Percentiles rank a stretch among this genome's conserved stretches.
These are phyloP conservation scores for Cheilosia impressa DNA, from an alignment of 2,888 invertebrate species.

Conservation along the genomic window DNA sequence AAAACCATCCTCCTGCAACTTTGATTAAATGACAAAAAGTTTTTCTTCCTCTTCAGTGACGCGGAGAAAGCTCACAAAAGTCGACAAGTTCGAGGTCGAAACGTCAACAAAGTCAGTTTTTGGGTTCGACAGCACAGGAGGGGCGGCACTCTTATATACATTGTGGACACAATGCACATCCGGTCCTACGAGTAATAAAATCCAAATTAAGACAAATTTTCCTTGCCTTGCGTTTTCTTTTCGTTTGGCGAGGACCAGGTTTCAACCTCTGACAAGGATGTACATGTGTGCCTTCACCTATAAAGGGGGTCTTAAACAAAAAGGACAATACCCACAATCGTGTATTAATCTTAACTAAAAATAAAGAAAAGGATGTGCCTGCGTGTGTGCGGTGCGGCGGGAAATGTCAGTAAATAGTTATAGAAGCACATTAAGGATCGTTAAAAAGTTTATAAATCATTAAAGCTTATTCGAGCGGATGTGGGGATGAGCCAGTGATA, in stretches of 20 bases:
- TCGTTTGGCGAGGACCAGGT: not conserved
- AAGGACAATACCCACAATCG: slow-evolving; percentile 14
- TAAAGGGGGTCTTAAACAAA: slow-evolving; percentile 2
- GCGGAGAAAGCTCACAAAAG: slow-evolving; percentile 38
- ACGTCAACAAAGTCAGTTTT: slow-evolving; percentile 54
- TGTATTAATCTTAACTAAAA: slow-evolving; percentile 43
- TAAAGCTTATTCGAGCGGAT: slow-evolving; percentile 57
- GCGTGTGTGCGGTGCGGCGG: not conserved
- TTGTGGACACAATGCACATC: slow-evolving; percentile 52
- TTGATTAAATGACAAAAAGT: slow-evolving; percentile 71
- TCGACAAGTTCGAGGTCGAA: slow-evolving; percentile 67
- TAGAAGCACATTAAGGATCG: slow-evolving; percentile 50
- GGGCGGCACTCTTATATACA: slow-evolving; percentile 8
- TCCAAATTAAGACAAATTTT: slow-evolving; percentile 56
- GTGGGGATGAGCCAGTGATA: slow-evolving; percentile 43
- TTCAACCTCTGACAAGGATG: slow-evolving; percentile 49
- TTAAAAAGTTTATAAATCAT: slow-evolving; percentile 66
- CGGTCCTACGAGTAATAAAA: slow-evolving; percentile 56
- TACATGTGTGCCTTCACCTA: slow-evolving; percentile 41
- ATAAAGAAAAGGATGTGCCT: slow-evolving; percentile 29
- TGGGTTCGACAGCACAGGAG: slow-evolving; percentile 17
- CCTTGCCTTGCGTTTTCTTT: slow-evolving; percentile 2
- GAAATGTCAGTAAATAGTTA: not conserved
- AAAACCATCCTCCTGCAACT: slow-evolving; percentile 41
- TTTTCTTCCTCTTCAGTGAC: slow-evolving; percentile 36